Percentiles rank a stretch among this genome's conserved stretches.
phyloP scores from a whole-genome alignment of 2,113 vertebrate species.

The Sylvilagus bachmani region DNA sequence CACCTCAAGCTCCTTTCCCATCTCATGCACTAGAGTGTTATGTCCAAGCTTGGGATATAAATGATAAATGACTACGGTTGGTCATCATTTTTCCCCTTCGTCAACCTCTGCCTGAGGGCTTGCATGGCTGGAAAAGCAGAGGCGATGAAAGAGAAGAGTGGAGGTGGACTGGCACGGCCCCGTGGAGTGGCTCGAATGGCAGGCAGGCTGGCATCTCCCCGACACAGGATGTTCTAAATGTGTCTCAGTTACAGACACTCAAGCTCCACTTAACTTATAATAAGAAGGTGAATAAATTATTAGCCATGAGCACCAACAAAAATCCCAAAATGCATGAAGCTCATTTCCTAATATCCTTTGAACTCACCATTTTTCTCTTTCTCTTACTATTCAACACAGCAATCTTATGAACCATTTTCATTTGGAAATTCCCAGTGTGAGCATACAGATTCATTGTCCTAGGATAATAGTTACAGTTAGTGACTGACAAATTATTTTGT shows the following conservation, averaged over 20 bases:
- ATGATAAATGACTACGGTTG: conserved; percentile 67
- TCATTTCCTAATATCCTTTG: background rate
- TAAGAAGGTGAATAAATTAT: background rate
- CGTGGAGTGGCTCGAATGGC: conserved; percentile 17
- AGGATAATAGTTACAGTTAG: background rate
- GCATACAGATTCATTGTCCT: background rate
- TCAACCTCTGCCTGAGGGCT: background rate
- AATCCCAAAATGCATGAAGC: background rate
- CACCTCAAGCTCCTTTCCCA: background rate
- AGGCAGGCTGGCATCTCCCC: conserved; percentile 56
- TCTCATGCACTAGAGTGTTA: background rate
- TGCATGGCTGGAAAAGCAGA: conserved; percentile 3
- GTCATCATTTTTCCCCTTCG: conserved; percentile 17
- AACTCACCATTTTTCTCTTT: conserved; percentile 6
- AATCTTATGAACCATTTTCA: background rate
- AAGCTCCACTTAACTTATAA: conserved; percentile 10
- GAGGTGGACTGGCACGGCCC: conserved; percentile 57
- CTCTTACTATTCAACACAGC: background rate
- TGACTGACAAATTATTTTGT: background rate
- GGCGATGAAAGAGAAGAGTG: conserved; percentile 64
- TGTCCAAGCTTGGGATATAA: conserved; percentile 35
- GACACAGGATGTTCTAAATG: conserved; percentile 27
- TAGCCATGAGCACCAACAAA: background rate
- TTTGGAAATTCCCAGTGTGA: background rate
- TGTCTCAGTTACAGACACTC: background rate